A percentile compares a stretch with the other conserved stretches of the same genome.
Evolutionary conservation across 53 echinoderm and acorn worm genomes (phyloP).

Genomic region (Patiria pectinifera): DNA sequence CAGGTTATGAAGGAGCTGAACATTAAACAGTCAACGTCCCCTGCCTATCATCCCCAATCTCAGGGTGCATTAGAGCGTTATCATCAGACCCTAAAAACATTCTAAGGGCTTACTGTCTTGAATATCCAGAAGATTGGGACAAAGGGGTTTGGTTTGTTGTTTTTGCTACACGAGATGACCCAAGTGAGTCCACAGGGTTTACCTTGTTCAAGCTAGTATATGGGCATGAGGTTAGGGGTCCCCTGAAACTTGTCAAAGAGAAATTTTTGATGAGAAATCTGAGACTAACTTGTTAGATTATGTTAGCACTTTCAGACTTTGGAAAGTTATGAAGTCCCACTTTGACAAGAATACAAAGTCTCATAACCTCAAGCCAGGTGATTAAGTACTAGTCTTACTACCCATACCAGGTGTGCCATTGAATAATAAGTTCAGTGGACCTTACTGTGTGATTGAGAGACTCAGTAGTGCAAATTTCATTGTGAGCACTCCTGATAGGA

Average conservation of each 20-base stretch:
- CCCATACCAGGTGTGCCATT: constrained; percentile 71
- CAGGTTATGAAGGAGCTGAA: constrained; percentile 61
- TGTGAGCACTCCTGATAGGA: constrained; percentile 57
- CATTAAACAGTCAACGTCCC: constrained; percentile 58
- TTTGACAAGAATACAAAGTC: constrained; percentile 62
- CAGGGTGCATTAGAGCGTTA: constrained; percentile 17
- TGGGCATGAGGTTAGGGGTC: not conserved
- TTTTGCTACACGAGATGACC: constrained; percentile 61
- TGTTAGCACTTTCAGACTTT: constrained; percentile 54
- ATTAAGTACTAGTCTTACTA: constrained; percentile 69
- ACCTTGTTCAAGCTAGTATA: constrained; percentile 46
- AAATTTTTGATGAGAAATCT: not conserved
- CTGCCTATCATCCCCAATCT: constrained; percentile 73
- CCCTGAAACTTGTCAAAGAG: constrained; percentile 46
- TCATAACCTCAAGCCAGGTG: constrained; percentile 65
- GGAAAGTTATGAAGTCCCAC: constrained; percentile 59
- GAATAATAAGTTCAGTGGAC: constrained; percentile 66
- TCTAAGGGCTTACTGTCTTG: constrained; percentile 63
- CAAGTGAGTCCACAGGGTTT: constrained; percentile 62
- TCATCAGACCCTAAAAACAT: constrained; percentile 14
- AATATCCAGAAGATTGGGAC: constrained; percentile 55
- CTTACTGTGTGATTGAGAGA: constrained; percentile 60
- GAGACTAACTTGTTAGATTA: constrained; percentile 2
- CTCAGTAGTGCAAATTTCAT: constrained; percentile 67
- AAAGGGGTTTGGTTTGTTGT: constrained; percentile 63